These are phyloP conservation scores for Apotomis betuletana DNA, from an alignment of 2,888 invertebrate genomes.

Conservation along the genomic window DNA sequence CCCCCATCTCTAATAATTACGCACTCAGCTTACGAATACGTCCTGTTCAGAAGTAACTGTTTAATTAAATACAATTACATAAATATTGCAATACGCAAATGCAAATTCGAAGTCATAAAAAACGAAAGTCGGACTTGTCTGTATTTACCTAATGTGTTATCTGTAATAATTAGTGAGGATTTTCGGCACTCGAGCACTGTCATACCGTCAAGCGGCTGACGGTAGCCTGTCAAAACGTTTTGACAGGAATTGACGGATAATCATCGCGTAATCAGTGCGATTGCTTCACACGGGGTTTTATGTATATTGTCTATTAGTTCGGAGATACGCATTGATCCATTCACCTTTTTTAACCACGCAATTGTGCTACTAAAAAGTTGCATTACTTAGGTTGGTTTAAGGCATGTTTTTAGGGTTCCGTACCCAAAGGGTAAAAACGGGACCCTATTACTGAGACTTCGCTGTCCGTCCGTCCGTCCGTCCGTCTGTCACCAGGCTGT, in stretches of 20 bases:
- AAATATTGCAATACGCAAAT: constrained; percentile 41
- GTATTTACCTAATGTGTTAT: constrained; percentile 55
- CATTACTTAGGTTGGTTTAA: neutral
- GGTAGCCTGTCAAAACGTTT: constrained; percentile 65
- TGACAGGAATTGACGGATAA: constrained; percentile 51
- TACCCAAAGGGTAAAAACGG: too few relatives aligned
- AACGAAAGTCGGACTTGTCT: constrained; percentile 71
- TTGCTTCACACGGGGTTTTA: constrained; percentile 24
- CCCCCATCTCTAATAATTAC: neutral
- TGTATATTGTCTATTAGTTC: neutral
- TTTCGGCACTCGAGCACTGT: constrained; percentile 59
- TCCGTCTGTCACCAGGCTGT: too few relatives aligned
- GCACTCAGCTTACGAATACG: constrained; percentile 16
- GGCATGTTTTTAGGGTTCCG: too few relatives aligned
- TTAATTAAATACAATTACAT: constrained; percentile 41
- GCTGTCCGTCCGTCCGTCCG: too few relatives aligned
- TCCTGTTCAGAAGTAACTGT: constrained; percentile 37
- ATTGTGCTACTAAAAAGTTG: neutral
- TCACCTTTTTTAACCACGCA: neutral
- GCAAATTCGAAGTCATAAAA: constrained; percentile 69
- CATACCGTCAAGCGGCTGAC: constrained; percentile 56
- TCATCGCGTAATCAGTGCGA: constrained; percentile 46
- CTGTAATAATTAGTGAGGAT: constrained; percentile 72
- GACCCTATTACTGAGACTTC: too few relatives aligned
- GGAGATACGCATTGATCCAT: constrained; percentile 1